Base-by-base conservation (phyloP, 2,113 vertebrate species). In the Phoenicopterus ruber region DNA sequence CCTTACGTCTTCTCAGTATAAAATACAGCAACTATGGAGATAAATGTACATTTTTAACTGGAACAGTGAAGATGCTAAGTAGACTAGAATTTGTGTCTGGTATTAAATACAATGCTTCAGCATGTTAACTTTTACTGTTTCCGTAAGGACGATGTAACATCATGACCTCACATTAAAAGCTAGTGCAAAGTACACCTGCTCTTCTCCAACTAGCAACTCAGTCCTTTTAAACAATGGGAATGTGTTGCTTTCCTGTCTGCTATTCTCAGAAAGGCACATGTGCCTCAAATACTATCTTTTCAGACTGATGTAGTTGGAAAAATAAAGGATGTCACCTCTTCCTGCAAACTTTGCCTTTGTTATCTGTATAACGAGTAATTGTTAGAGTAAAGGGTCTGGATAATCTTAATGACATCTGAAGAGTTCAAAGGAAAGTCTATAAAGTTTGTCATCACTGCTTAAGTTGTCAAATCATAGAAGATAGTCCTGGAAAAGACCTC, bases 401-500 rank as follows among this genome's bases (percentile, higher is more conserved):
- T 86, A 95, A 86, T 88, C 88, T 94, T 83, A 70, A 65, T 83
- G 67, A 65, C 66, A 76, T 76, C 65, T 59, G 44, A 86, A 58
- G 67, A 90, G 83, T 91, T 88, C 90, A 91, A 87, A 95, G 54
- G 40, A 72, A 72, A 95, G 66, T 31, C 47, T 94, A 13, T 80
- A 34, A 93, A 83, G 50, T 94, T 94, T 88, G 63, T 86, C 86
- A 66, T 95, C 63, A n/a, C 91, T 90, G 59, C 36, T 92, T 83
- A 92, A 83, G 55, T 77, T 92, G 79, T 94, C 83, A 93, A 93
- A 88, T 62, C 46, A 73, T 29, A 92, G 86, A 88, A 88, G 86
- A 80, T 69, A 70, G 80, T 72, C 50, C 63, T 88, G 67, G 49
- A 81, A 95, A 82, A 92, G 72, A 73, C 54, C 67, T 83, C 42